Percentiles rank a stretch among this genome's conserved stretches.
Conservation (phyloP, 2,797 vertebrate genomes). For the Dryobates pubescens region DNA sequence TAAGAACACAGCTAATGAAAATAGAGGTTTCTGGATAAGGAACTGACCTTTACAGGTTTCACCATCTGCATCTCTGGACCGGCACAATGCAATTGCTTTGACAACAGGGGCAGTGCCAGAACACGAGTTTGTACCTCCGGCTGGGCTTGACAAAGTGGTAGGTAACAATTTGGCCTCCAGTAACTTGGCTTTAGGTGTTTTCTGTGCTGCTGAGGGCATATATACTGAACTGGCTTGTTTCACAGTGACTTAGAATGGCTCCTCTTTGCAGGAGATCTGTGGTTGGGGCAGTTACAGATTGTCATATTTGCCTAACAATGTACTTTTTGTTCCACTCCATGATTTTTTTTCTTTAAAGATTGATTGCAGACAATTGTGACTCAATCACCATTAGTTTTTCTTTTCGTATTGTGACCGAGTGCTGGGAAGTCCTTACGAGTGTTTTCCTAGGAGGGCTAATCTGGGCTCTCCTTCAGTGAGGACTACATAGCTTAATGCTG, state of each 20-base stretch:
- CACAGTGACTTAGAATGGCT: not conserved
- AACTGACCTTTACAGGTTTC: constrained; percentile 36
- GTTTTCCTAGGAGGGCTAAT: not conserved
- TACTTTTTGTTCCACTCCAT: not conserved
- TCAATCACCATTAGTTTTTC: not conserved
- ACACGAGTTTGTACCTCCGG: not conserved
- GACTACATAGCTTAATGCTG: rapidly evolving
- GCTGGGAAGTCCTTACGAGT: not conserved
- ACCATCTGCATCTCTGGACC: not conserved
- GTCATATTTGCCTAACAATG: not conserved
- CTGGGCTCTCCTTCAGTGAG: rapidly evolving
- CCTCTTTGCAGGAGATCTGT: not conserved
- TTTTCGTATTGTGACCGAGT: not conserved
- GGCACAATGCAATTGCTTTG: not conserved
- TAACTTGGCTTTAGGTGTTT: not conserved
- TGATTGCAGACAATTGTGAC: no score
- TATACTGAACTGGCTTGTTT: not conserved
- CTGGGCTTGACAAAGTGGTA: not conserved
- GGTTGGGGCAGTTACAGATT: not conserved
- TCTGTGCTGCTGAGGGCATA: not conserved
- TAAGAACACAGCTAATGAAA: not conserved
- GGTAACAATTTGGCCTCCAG: not conserved
- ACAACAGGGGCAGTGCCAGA: not conserved
- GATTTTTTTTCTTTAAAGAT: not conserved
- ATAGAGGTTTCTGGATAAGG: not conserved